Percentiles rank a stretch among this genome's conserved stretches.
Conservation (phyloP, 2,113 vertebrate species). For the Smithornis capensis region DNA sequence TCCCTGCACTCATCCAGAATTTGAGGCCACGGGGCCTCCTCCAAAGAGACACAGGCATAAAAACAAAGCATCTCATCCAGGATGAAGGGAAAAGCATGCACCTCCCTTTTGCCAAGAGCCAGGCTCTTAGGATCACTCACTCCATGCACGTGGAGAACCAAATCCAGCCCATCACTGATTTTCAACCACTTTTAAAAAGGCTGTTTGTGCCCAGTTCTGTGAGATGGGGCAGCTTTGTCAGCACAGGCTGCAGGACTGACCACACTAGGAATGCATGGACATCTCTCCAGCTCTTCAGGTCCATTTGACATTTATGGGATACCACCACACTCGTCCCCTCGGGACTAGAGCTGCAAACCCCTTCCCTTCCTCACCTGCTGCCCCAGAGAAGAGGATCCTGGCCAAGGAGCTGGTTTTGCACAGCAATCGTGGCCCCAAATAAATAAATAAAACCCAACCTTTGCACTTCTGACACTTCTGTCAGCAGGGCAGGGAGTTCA, state of each 20-base stretch:
- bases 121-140: background rate
- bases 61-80: background rate
- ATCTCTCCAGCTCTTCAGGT: background rate
- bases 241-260: background rate
- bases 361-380: background rate
- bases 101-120: background rate
- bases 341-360: background rate
- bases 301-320: background rate
- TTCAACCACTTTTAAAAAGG: accelerated
- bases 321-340: background rate
- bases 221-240: background rate
- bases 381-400: background rate
- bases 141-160: background rate
- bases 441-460: background rate
- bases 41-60: accelerated
- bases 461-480: background rate
- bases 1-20: background rate
- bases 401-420: background rate
- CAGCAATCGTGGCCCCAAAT: accelerated
- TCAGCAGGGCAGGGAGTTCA: background rate
- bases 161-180: background rate
- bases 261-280: accelerated
- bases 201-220: background rate
- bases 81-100: background rate
- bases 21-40: background rate